Conservation (phyloP, 1,140 invertebrate species). For the Oedothorax gibbosus region DNA sequence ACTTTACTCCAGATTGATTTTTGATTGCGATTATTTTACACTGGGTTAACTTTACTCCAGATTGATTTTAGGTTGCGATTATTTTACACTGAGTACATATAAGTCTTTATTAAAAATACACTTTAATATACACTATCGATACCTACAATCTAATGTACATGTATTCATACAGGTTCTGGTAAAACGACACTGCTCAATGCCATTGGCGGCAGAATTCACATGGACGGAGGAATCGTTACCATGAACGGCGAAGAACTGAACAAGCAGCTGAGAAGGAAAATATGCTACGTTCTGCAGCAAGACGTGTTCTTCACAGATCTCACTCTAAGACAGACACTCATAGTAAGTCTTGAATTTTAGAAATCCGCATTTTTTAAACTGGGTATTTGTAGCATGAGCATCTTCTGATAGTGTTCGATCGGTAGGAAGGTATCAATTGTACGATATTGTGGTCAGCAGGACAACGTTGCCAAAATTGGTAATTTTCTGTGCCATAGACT, state of each 20-base stretch:
- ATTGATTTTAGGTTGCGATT: no score
- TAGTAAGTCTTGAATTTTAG: slow-evolving; percentile 71
- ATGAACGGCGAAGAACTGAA: slow-evolving; percentile 81
- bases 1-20: no score
- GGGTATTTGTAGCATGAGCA: neutral
- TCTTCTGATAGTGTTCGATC: neutral
- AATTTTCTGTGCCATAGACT: no score
- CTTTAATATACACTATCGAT: no score
- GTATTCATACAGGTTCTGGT: slow-evolving; percentile 73
- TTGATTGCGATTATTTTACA: no score
- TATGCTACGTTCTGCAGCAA: slow-evolving; percentile 87
- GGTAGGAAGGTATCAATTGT: neutral
- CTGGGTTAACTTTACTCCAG: no score
- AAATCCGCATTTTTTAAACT: neutral
- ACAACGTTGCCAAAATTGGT: no score
- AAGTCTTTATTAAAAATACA: no score
- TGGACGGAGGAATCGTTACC: slow-evolving; percentile 77
- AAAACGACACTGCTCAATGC: slow-evolving; percentile 86
- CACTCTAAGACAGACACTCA: slow-evolving; percentile 82
- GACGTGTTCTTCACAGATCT: slow-evolving; percentile 87
- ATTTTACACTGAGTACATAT: no score
- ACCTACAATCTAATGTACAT: neutral
- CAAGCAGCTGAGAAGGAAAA: slow-evolving; percentile 80
- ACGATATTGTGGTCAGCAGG: neutral
- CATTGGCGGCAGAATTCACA: slow-evolving; percentile 77